A percentile compares a stretch with the other conserved stretches of the same genome.
Evolutionary conservation across 1,140 invertebrate genomes (phyloP).

Genomic region (Lycorma delicatula): DNA sequence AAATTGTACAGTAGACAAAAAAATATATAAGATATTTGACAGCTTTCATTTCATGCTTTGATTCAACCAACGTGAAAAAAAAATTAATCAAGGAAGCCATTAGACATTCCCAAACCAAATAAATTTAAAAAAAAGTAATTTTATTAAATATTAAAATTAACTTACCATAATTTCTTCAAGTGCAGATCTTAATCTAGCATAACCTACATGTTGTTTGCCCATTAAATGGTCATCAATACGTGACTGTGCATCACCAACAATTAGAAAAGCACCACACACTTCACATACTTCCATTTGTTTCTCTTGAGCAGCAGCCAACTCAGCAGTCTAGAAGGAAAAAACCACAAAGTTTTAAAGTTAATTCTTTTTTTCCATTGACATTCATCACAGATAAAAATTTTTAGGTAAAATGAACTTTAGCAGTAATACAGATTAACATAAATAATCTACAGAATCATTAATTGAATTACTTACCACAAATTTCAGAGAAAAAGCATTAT

Average conservation of each 20-base stretch:
- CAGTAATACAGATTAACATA: too few relatives aligned
- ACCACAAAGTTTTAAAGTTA: neutral
- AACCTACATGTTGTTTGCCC: conserved; percentile 96
- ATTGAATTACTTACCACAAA: too few relatives aligned
- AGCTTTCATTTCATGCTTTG: too few relatives aligned
- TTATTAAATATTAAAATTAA: neutral
- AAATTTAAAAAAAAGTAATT: neutral
- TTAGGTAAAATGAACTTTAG: neutral
- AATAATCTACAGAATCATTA: too few relatives aligned
- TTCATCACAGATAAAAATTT: neutral
- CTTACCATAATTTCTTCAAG: conserved; percentile 50
- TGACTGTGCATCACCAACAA: conserved; percentile 97
- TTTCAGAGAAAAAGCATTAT: too few relatives aligned
- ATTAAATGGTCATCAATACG: conserved; percentile 95
- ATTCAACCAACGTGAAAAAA: neutral
- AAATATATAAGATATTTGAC: too few relatives aligned
- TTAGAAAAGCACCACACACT: conserved; percentile 95
- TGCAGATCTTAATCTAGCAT: conserved; percentile 57
- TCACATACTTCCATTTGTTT: conserved; percentile 99
- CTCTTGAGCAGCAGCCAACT: conserved; percentile 76
- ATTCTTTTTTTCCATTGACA: neutral
- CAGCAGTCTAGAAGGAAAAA: conserved; percentile 48
- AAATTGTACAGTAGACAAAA: too few relatives aligned
- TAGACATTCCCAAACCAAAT: neutral
- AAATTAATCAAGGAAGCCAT: neutral